Evolutionary conservation across 2,888 invertebrate species (phyloP).

Genomic region (Empis stercorea): DNA sequence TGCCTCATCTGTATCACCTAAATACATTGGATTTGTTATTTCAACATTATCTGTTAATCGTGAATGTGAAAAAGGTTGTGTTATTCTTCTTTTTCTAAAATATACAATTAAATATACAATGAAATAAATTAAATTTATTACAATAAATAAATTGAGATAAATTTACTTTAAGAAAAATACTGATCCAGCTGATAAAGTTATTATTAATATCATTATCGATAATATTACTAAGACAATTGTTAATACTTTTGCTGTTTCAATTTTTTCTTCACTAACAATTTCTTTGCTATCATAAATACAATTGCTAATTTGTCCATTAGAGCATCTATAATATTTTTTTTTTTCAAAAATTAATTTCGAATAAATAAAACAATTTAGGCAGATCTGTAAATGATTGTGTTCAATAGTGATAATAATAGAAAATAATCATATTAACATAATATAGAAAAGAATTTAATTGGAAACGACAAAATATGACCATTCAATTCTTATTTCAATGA

Average conservation of each 20-base stretch:
- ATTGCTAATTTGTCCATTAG: constrained; percentile 24
- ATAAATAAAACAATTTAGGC: neutral
- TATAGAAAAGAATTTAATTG: no score
- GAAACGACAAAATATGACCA: no score
- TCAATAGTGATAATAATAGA: no score
- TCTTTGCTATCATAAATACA: constrained; percentile 33
- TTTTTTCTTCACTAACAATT: constrained; percentile 24
- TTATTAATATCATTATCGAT: constrained; percentile 23
- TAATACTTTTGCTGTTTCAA: constrained; percentile 22
- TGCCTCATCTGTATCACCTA: constrained; percentile 56
- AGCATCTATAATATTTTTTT: constrained; percentile 22
- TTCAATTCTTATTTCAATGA: no score
- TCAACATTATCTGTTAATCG: constrained; percentile 74
- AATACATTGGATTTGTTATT: constrained; percentile 76
- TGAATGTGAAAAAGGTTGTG: constrained; percentile 61
- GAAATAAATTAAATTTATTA: neutral
- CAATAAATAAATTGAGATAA: neutral
- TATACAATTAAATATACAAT: neutral
- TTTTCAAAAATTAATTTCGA: neutral
- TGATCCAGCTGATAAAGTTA: constrained; percentile 28
- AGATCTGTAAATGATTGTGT: neutral
- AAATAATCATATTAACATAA: no score
- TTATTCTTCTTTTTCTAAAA: constrained; percentile 39
- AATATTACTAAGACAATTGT: constrained; percentile 28
- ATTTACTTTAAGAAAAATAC: constrained; percentile 37